phyloP scores from a whole-genome alignment of 2,888 invertebrate genomes.

The Phania funesta region DNA sequence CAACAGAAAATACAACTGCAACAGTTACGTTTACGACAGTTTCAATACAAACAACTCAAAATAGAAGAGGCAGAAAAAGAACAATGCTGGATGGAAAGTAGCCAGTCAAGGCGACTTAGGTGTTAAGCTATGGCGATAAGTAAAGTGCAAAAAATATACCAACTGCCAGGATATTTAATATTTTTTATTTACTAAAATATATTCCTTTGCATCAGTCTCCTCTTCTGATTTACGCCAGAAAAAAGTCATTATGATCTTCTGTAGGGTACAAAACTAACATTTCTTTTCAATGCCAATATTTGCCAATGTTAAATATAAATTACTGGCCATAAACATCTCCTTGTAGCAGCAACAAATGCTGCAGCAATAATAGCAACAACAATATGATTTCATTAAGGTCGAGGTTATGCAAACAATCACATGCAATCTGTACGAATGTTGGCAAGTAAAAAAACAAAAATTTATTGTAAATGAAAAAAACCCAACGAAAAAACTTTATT shows the following conservation, averaged over 20 bases:
- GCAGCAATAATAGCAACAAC: conserved; percentile 45
- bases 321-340: conserved; percentile 38
- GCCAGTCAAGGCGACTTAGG: not conserved
- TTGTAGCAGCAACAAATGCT: conserved; percentile 15
- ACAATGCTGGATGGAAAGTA: conserved; percentile 16
- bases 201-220: too few species aligned
- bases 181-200: not conserved
- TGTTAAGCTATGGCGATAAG: not conserved
- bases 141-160: not conserved
- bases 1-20: conserved; percentile 48
- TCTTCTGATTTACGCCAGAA: not conserved
- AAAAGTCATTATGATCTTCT: not conserved
- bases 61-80: not conserved
- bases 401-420: conserved; percentile 77
- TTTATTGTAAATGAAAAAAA: conserved; percentile 10
- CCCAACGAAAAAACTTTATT: conserved; percentile 67
- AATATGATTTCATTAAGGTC: conserved; percentile 77
- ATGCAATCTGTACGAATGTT: conserved; percentile 66
- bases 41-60: conserved; percentile 17
- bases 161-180: not conserved
- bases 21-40: conserved; percentile 45
- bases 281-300: conserved; percentile 52
- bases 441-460: not conserved
- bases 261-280: not conserved
- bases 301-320: conserved; percentile 47